phyloP scores from a whole-genome alignment of 2,888 invertebrate species.

The Lepidochrysops patricia region DNA sequence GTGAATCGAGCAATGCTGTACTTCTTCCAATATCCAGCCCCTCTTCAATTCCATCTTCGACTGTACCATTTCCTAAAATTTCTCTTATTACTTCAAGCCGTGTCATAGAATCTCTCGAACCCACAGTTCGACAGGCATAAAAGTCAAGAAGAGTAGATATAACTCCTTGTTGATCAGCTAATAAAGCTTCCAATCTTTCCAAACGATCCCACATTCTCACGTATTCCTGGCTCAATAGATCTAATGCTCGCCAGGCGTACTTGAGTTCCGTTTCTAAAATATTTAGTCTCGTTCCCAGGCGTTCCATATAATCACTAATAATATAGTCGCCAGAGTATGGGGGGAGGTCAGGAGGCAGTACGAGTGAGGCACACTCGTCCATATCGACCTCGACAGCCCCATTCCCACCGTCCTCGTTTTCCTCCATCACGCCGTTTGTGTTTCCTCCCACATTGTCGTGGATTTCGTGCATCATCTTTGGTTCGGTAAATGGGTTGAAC shows the following conservation, averaged over 20 bases:
- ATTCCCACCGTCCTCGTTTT: conserved; percentile 71
- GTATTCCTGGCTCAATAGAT: conserved; percentile 92
- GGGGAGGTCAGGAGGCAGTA: conserved; percentile 67
- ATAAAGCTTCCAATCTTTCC: conserved; percentile 89
- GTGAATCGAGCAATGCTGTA: conserved; percentile 51
- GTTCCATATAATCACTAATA: conserved; percentile 93
- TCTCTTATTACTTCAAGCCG: conserved; percentile 77
- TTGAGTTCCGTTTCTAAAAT: conserved; percentile 92
- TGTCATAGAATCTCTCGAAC: conserved; percentile 69
- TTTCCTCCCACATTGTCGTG: conserved; percentile 68
- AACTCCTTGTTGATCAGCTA: conserved; percentile 92
- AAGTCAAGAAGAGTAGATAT: conserved; percentile 90
- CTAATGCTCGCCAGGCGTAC: conserved; percentile 93
- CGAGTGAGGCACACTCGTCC: conserved; percentile 72
- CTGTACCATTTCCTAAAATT: conserved; percentile 78
- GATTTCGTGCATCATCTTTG: conserved; percentile 73
- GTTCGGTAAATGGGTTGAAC: conserved; percentile 55
- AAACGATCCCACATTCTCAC: conserved; percentile 95
- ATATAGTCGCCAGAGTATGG: conserved; percentile 81
- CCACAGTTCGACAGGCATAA: conserved; percentile 74
- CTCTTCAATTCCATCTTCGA: conserved; percentile 80
- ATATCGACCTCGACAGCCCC: conserved; percentile 71
- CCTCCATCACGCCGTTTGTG: conserved; percentile 69
- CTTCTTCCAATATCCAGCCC: conserved; percentile 74
- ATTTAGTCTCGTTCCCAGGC: conserved; percentile 88